Evolutionary conservation across 2,888 invertebrate genomes (phyloP), one percentile per base, ranked within the genome.

Genomic region (Molorchus minor): DNA sequence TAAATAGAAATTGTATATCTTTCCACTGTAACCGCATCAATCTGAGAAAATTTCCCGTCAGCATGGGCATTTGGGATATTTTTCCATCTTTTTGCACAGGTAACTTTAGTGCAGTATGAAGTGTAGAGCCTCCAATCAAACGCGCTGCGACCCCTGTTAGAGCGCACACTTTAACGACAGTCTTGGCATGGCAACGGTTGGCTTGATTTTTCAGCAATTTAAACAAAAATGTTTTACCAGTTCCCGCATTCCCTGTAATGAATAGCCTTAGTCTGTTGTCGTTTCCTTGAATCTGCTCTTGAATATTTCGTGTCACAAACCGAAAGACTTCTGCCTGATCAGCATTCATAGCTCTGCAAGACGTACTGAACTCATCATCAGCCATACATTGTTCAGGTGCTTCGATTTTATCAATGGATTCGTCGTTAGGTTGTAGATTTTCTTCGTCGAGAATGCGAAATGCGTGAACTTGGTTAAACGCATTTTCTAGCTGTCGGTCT

Each of bases 81-180:
- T 20, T 36, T 36, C 49, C 49, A 49, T 49, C 49, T 49, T 49
- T 49, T 49, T 49, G 49, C 36, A 49, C 36, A 29, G 49, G 35
- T 33, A 36, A 16, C 36, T 49, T 49, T 49, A 49, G 36, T 36
- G 36, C 16, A 25, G 20, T 35, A 19, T 49, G 33, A 16, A 35
- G 15, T 49, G 49, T 35, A 19, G 49, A 35, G 2, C 49, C 49
- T 36, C 49, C 36, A 21, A 49, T 36, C 35, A 49, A 49, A 5
- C 49, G 36, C 17, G 49, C 49, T 35, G 36, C 33, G n/a, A 35
- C 49, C 36, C 49, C 20, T 12, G 38, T 49, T 19, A 49, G 49
- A 19, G 49, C 36, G 16, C 33, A 10, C 25, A 46, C 29, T 29
- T 36, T 36, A 12, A 36, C 36, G 2, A 15, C 46, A 8, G 38